Percentiles rank a stretch among this genome's conserved stretches.
phyloP scores from a whole-genome alignment of 2,888 invertebrate species.

The Apotomis capreana region DNA sequence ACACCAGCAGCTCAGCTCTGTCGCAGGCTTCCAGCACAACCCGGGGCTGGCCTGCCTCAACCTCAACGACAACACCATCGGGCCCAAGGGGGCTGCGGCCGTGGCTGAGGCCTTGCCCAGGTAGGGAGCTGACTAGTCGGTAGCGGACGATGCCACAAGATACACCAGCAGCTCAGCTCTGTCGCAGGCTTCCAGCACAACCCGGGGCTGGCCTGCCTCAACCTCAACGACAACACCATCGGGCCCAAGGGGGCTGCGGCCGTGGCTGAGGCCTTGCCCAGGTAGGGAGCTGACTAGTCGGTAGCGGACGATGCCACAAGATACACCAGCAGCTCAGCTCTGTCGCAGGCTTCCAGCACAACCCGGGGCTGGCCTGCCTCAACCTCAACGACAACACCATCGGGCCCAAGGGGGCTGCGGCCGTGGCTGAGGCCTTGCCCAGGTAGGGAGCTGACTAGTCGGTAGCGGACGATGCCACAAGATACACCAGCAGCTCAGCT shows the following conservation, averaged over 20 bases:
- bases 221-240: slow-evolving; percentile 97
- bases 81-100: slow-evolving; percentile 88
- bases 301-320: slow-evolving; percentile 91
- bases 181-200: slow-evolving; percentile 88
- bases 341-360: slow-evolving; percentile 89
- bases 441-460: slow-evolving; percentile 51
- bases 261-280: slow-evolving; percentile 88
- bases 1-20: slow-evolving; percentile 92
- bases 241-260: slow-evolving; percentile 89
- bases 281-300: slow-evolving; percentile 50
- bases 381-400: slow-evolving; percentile 98
- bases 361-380: slow-evolving; percentile 88
- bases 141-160: slow-evolving; percentile 93
- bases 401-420: slow-evolving; percentile 88
- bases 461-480: slow-evolving; percentile 91
- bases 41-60: slow-evolving; percentile 89
- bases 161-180: slow-evolving; percentile 94
- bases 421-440: slow-evolving; percentile 89
- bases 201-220: slow-evolving; percentile 88
- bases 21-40: slow-evolving; percentile 89
- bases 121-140: slow-evolving; percentile 49
- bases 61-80: slow-evolving; percentile 97
- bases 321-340: slow-evolving; percentile 94
- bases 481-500: slow-evolving; percentile 94
- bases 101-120: slow-evolving; percentile 88